Base-by-base conservation (phyloP, 1,140 invertebrate species). In the Procambarus virginalis region DNA sequence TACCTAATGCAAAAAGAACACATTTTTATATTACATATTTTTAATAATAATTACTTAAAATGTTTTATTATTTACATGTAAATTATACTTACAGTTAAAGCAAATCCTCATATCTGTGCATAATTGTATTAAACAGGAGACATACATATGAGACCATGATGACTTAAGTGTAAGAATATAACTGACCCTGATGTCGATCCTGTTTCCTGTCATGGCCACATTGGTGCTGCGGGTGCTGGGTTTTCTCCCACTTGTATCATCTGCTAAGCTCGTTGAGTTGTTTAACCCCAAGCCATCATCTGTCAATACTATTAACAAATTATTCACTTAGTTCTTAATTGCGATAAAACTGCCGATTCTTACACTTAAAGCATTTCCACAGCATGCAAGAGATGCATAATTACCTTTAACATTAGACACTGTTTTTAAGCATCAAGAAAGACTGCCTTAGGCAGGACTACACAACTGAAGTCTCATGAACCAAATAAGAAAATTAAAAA, bases 181-280 rank as follows among this genome's bases (percentile, higher is more conserved):
- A 60, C 77, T 58, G 55, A 94, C 93, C 93, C 95, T 95, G 51
- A 98, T 95, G 93, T 97, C 97, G 86, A 98, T 97, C 92, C 97
- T 95, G 94, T 98, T 98, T 51, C 97, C 97, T 64, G 97, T 95
- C 17, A 98, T 94, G 17, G 96, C 95, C 14, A 97, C 96, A 93
- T 97, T 96, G 83, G 96, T 97, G 2, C 97, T 84, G 22, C 77
- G 49, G n/a, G 14, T 81, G 55, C 78, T 70, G 12, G 58, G 17
- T 58, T 79, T 34, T 45, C 79, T 51, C 6, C 76, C 77, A 81
- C 77, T 46, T n/a, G 22, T 46, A 17, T 80, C 84, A 48, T 75
- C 77, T 58, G 12, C n/a, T 48, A 46, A n/a, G 20, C 60, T 49
- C 20, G 60, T 64, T 4, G 78, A 70, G 45, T 58, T 55, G 58